Evolutionary conservation across 2,888 invertebrate genomes (phyloP).

Genomic region (Trichogramma evanescens): DNA sequence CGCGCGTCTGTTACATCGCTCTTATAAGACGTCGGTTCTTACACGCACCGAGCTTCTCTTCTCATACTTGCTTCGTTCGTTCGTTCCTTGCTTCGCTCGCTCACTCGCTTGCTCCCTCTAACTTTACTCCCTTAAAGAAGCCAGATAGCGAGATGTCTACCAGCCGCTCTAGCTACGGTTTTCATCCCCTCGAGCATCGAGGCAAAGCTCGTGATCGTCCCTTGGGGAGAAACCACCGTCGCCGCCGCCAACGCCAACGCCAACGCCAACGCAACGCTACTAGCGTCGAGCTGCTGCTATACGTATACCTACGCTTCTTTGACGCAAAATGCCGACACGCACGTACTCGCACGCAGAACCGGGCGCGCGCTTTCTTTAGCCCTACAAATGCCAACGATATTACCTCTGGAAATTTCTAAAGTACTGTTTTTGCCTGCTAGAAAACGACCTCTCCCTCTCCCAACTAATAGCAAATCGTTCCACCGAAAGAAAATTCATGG

Average conservation of each 20-base stretch:
- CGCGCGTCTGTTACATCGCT: too few species aligned
- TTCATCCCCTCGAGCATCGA: background rate
- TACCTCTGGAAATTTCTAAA: constrained; percentile 6
- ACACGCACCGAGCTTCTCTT: background rate
- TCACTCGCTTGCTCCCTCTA: background rate
- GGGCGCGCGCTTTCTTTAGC: background rate
- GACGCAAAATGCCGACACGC: too few species aligned
- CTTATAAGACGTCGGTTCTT: constrained; percentile 2
- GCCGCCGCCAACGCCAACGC: too few species aligned
- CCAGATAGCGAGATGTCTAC: background rate
- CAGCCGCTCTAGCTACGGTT: background rate
- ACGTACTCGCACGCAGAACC: too few species aligned
- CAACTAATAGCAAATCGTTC: constrained; percentile 1
- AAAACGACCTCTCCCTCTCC: background rate
- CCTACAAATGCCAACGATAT: constrained; percentile 1
- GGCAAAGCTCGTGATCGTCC: background rate
- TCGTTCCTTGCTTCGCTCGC: background rate
- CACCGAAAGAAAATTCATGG: constrained; percentile 5
- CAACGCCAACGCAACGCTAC: too few species aligned
- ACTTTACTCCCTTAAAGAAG: background rate
- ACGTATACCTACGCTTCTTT: too few species aligned
- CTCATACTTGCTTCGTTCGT: constrained; percentile 1
- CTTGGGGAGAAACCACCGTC: background rate
- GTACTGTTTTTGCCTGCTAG: constrained; percentile 2
- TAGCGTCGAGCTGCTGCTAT: too few species aligned